A percentile compares a stretch with the other conserved stretches of the same genome.
Evolutionary conservation across 2,113 vertebrate genomes (phyloP).

Genomic region (Corythornis madagascariensis): DNA sequence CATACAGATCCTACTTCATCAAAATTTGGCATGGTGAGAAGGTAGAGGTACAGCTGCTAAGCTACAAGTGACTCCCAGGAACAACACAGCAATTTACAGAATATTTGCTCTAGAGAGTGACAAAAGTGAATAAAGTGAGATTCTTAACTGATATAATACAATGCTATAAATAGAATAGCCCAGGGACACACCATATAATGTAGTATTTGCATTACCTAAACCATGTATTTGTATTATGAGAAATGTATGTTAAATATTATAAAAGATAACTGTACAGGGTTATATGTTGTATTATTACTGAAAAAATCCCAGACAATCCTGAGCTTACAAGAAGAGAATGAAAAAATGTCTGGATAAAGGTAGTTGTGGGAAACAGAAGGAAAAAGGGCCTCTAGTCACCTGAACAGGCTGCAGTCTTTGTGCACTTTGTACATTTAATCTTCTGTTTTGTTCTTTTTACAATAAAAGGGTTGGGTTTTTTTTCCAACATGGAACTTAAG

Average conservation of each 20-base stretch:
- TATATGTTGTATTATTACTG: background rate
- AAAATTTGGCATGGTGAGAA: background rate
- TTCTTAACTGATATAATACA: background rate
- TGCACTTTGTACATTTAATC: background rate
- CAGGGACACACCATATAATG: background rate
- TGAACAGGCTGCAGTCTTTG: background rate
- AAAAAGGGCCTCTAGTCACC: background rate
- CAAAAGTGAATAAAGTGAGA: background rate
- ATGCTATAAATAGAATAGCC: background rate
- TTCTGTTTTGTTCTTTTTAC: background rate
- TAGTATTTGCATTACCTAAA: background rate
- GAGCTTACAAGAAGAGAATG: background rate
- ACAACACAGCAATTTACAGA: background rate
- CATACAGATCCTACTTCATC: background rate
- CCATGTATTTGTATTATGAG: background rate
- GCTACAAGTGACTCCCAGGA: background rate
- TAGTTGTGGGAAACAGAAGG: background rate
- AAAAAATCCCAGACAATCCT: background rate
- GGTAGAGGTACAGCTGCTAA: background rate
- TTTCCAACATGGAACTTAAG: background rate
- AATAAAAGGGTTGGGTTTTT: rapidly evolving
- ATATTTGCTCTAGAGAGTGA: background rate
- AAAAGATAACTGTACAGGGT: background rate
- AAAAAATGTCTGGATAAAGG: background rate
- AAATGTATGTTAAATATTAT: background rate